Evolutionary conservation across 2,797 vertebrate genomes (phyloP), one percentile per base, ranked within the genome.

Genomic region (Diceros bicornis): DNA sequence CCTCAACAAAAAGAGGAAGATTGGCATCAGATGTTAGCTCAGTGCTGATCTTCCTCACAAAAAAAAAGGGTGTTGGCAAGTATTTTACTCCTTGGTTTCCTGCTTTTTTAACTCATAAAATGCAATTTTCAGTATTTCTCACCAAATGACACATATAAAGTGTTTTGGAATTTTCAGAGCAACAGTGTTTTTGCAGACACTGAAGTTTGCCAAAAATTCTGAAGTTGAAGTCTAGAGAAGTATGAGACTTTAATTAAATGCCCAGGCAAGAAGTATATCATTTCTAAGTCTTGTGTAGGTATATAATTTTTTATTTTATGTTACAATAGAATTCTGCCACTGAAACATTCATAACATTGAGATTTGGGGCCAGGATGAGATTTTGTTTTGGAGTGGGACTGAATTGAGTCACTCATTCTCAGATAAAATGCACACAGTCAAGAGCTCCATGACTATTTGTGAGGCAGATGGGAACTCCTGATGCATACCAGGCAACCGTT

Each of bases 401-500:
- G 71, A 88, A 84, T 6, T 7, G 34, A 75, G 79, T 25, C 32
- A 14, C 91, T 68, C n/a, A 55, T 85, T 79, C 72, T 91, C 81
- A 86, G 93, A 92, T 78, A 91, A 97, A 97, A 97, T 44, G 47
- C 97, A 83, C 90, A 79, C 11, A 98, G 96, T 79, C 52, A 61
- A 83, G 79, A 96, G 78, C 50, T 89, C 96, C 72, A 7, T 92
- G 96, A 96, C 97, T 96, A 41, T 82, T 97, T 98, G 97, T 0
- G 13, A 98, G 97, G 94, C 98, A 98, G 98, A 98, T 98, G 98
- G 96, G 97, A 89, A 98, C 97, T 96, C 95, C 97, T 97, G 96
- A 98, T 68, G 96, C 98, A 97, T 94, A 98, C 97, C 98, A 98
- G 98, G 97, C 98, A 96, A 93, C 98, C 92, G 89, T 90, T 98